Evolutionary conservation across 2,888 invertebrate species (phyloP).

Genomic region (Eristalinus sepulchralis): DNA sequence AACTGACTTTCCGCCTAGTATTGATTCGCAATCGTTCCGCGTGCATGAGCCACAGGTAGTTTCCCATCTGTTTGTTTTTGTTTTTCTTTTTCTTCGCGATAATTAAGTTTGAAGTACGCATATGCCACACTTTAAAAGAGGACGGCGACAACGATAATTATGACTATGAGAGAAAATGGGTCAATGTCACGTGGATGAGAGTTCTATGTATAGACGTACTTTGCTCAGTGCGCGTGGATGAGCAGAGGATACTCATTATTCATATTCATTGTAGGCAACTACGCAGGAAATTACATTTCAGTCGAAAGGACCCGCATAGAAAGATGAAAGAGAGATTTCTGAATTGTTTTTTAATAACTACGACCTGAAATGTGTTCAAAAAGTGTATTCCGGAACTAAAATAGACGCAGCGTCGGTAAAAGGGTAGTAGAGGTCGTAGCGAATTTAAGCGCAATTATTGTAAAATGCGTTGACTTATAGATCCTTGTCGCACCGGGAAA

Average conservation of each 20-base stretch:
- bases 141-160: too few relatives aligned
- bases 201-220: neutral
- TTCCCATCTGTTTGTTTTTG: neutral
- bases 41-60: constrained; percentile 28
- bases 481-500: neutral
- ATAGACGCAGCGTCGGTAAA: neutral
- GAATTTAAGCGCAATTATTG: constrained; percentile 1
- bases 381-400: neutral
- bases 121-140: neutral
- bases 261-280: constrained; percentile 6
- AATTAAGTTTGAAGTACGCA: constrained; percentile 25
- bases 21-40: neutral
- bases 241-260: neutral
- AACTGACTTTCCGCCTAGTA: neutral
- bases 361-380: neutral
- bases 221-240: neutral
- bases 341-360: too few relatives aligned
- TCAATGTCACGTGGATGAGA: constrained; percentile 47
- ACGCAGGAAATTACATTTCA: constrained; percentile 34
- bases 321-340: neutral
- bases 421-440: neutral
- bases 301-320: neutral
- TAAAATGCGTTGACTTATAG: neutral
- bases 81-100: neutral
- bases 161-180: constrained; percentile 40